phyloP scores from a whole-genome alignment of 2,113 vertebrate species.

The Chrysemys picta region DNA sequence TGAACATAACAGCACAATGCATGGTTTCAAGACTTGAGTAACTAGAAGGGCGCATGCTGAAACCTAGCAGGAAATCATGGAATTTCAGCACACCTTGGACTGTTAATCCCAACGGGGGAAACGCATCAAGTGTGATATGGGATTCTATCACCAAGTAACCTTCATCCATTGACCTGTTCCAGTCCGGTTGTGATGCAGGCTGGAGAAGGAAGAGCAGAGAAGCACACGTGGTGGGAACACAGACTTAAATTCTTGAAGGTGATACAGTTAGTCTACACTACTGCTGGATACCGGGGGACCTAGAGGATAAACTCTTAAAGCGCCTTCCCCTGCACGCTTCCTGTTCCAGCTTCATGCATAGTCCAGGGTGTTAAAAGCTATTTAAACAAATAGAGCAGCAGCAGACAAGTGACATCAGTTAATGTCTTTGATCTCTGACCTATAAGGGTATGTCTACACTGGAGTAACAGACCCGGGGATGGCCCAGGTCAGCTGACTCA shows the following conservation, averaged over 20 bases:
- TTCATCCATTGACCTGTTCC: background rate
- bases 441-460: background rate
- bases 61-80: background rate
- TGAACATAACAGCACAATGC: background rate
- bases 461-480: no score
- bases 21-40: background rate
- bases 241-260: conserved; percentile 48
- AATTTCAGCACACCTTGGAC: conserved; percentile 1
- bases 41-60: background rate
- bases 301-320: conserved; percentile 6
- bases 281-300: background rate
- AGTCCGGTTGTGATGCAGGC: background rate
- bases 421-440: background rate
- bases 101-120: background rate
- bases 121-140: background rate
- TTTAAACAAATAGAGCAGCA: background rate
- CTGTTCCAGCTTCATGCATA: background rate
- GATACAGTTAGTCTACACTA: background rate
- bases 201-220: background rate
- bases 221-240: conserved; percentile 52
- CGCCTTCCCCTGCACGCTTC: background rate
- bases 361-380: background rate
- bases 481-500: no score
- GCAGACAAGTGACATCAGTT: background rate
- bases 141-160: background rate